Evolutionary conservation across 2,113 vertebrate species (phyloP), one percentile per base, ranked within the genome.

Genomic region (Panurus biarmicus): DNA sequence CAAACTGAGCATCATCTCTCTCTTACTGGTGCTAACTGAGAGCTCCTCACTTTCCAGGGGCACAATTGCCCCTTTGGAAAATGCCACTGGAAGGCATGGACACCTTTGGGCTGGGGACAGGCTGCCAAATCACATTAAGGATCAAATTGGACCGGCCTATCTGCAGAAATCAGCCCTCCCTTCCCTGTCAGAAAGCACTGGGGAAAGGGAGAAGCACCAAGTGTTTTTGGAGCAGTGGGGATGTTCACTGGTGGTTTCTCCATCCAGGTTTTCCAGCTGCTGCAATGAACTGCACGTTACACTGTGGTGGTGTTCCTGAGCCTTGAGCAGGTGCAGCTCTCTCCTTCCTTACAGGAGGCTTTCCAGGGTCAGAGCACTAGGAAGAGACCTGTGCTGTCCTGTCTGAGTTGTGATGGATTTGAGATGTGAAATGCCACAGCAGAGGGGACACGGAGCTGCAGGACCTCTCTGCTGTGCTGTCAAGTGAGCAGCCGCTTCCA

Each of bases 21-120:
- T 51, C 35, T 45, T 58, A 5, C 71, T 90, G 74, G 18, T 82
- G 54, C 67, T 65, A 1, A 21, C 69, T 33, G 42, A 81, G 79
- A 69, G 7, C 66, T 94, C 70, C 38, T 19, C 15, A 0, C 69
- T 67, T 69, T 15, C 29, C 75, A 31, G 65, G 65, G 67, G 45
- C 7, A 24, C 62, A 82, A 67, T 6, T 42, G 20, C 35, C 74
- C 65, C 38, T 48, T 57, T 7, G 18, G 29, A 70, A 65, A 60
- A 38, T 0, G 8, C 33, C 1, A 0, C 25, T 51, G 40, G 60
- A 36, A 83, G 28, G n/a, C 76, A 74, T 0, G 6, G 36, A 8
- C 21, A n/a, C 23, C 33, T 77, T 47, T 5, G 14, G 56, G 11
- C 66, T 64, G 50, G 84, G 20, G 72, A 12, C 28, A 12, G 48